Evolutionary conservation across 2,113 vertebrate species (phyloP), one percentile per base, ranked within the genome.

Genomic region (Malurus alboscapulatus): DNA sequence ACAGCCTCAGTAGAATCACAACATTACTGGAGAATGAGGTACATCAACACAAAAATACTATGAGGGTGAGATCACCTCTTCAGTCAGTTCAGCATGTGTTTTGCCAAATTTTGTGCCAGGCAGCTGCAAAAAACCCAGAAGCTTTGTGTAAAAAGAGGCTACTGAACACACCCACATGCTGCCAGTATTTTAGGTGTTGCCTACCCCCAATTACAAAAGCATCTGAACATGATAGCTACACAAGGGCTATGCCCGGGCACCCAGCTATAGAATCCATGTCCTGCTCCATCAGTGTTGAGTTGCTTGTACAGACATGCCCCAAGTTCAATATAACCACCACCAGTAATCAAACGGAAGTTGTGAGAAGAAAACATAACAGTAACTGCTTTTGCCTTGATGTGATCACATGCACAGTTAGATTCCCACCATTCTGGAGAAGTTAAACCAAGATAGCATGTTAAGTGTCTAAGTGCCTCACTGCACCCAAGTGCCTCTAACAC

Each of bases 61-160:
- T 17, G 14, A 89, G n/a, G 44, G 68, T 95, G 95, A 96, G 91
- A 94, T 96, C 94, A 96, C 84, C 87, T 95, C 50, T 38, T 80
- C 87, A 83, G 66, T 69, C 89, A 94, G 51, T 67, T 91, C 48
- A 62, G 67, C 75, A 84, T 8, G 14, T 32, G 40, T 78, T 66
- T 69, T 93, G 87, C 82, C 87, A 91, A 88, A 90, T 0, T 22
- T 15, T 45, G 40, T 90, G 63, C 78, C 87, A 91, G 55, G 84
- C 63, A 87, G 91, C 84, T 92, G 63, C 6, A 14, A 95, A 91
- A 88, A 90, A 27, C 27, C 44, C 44, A 88, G 30, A 17, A 91
- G n/a, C 16, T 94, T 77, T 67, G 51, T 53, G 20, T 51, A 44
- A 84, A 82, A 87, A 79, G 53, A 38, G 32, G 42, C 73, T 94